Evolutionary conservation across 2,797 vertebrate species (phyloP).

Genomic region (Spinus pinus): DNA sequence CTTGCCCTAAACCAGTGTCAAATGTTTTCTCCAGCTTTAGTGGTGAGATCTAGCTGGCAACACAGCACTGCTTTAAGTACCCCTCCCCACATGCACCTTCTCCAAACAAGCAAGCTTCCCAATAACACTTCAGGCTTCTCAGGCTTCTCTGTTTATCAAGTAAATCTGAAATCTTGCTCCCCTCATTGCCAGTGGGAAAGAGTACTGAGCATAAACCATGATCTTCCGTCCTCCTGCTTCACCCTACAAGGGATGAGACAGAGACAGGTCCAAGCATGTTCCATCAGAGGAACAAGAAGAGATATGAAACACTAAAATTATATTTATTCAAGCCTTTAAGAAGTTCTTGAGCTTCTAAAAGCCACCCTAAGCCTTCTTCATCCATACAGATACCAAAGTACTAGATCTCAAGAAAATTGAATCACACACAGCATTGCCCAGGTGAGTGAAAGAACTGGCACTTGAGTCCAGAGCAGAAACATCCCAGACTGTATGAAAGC

Average conservation of each 20-base stretch:
- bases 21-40: neutral
- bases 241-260: neutral
- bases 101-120: neutral
- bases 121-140: neutral
- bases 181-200: neutral
- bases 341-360: neutral
- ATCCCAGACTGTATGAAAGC: neutral
- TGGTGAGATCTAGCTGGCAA: neutral
- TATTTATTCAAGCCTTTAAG: neutral
- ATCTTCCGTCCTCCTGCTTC: neutral
- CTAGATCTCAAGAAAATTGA: neutral
- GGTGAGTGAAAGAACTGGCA: neutral
- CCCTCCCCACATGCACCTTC: accelerated
- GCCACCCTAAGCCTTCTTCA: neutral
- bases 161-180: neutral
- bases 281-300: neutral
- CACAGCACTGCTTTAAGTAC: neutral
- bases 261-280: neutral
- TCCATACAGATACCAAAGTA: neutral
- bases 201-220: neutral
- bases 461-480: neutral
- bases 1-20: neutral
- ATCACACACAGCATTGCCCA: neutral
- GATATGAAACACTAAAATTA: neutral
- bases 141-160: neutral